Conservation (phyloP, 1,140 invertebrate genomes). For the Heliconius eleuchia region DNA sequence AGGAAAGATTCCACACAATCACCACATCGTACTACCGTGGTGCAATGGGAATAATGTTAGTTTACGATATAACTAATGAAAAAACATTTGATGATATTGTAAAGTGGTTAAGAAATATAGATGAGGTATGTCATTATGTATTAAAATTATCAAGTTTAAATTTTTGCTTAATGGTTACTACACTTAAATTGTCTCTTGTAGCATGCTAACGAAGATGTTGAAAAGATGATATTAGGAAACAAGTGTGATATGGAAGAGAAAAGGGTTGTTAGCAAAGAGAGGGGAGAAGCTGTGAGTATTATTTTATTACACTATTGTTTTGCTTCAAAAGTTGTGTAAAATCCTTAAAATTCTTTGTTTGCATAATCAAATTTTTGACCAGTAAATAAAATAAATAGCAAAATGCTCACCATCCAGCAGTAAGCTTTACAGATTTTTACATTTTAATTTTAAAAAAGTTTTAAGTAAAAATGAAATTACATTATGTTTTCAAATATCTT, state of each 20-base stretch:
- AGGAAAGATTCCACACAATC: constrained; percentile 98
- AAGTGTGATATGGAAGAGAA: constrained; percentile 96
- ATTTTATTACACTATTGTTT: neutral
- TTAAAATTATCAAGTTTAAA: neutral
- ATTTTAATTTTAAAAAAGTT: too few relatives aligned
- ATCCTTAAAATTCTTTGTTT: neutral
- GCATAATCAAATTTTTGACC: neutral
- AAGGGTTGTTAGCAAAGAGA: constrained; percentile 90
- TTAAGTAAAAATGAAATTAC: too few relatives aligned
- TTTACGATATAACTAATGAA: constrained; percentile 99
- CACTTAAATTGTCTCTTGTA: constrained; percentile 42
- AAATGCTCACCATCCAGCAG: too few relatives aligned
- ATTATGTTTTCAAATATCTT: too few relatives aligned
- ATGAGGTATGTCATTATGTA: constrained; percentile 85
- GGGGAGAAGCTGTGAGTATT: constrained; percentile 82
- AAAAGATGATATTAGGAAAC: constrained; percentile 97
- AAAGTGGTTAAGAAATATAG: constrained; percentile 99
- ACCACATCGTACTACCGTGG: constrained; percentile 99
- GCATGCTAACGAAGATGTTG: constrained; percentile 94
- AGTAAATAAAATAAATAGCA: too few relatives aligned
- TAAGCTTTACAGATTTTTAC: too few relatives aligned
- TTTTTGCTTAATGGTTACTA: neutral
- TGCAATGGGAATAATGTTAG: constrained; percentile 99
- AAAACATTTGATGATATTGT: constrained; percentile 99
- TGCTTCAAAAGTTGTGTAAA: neutral